phyloP scores from a whole-genome alignment of 2,888 invertebrate genomes.

The Polydesmus complanatus region DNA sequence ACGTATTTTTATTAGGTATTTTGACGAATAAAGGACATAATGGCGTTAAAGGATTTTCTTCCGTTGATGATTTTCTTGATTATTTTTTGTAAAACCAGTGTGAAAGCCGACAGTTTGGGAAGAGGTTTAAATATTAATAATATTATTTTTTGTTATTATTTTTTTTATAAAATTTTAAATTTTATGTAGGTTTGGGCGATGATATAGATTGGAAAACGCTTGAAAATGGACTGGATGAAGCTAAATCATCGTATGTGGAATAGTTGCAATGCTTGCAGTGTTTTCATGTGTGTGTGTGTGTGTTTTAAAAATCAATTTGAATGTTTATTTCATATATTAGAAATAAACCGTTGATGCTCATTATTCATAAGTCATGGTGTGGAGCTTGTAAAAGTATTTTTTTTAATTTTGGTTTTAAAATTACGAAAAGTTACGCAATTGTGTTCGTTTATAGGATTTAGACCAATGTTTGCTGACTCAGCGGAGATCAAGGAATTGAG shows the following conservation, averaged over 20 bases:
- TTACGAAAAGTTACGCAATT: background rate
- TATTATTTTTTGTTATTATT: slow-evolving; percentile 12
- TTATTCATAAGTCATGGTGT: slow-evolving; percentile 53
- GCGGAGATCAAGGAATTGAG: slow-evolving; percentile 43
- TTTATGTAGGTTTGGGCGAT: slow-evolving; percentile 22
- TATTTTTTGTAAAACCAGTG: background rate
- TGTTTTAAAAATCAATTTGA: slow-evolving; percentile 1
- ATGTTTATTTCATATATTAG: slow-evolving; percentile 23
- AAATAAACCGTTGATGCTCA: slow-evolving; percentile 47
- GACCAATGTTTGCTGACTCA: slow-evolving; percentile 46
- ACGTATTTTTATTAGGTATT: too few species aligned
- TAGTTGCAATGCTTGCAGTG: too few species aligned
- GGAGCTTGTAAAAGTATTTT: slow-evolving; percentile 43
- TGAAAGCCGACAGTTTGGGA: background rate
- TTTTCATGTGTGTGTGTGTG: too few species aligned
- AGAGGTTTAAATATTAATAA: background rate
- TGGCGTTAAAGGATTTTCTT: too few species aligned
- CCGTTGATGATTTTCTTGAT: background rate
- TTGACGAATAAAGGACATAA: too few species aligned
- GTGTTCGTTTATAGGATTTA: slow-evolving; percentile 34
- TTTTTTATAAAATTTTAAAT: background rate
- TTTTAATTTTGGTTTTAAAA: background rate
- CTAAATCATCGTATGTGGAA: slow-evolving; percentile 19
- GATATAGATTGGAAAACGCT: slow-evolving; percentile 23
- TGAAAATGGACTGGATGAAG: slow-evolving; percentile 22